Evolutionary conservation across 2,113 vertebrate species (phyloP), one percentile per base, ranked within the genome.

Genomic region (Aspiorhynchus laticeps): DNA sequence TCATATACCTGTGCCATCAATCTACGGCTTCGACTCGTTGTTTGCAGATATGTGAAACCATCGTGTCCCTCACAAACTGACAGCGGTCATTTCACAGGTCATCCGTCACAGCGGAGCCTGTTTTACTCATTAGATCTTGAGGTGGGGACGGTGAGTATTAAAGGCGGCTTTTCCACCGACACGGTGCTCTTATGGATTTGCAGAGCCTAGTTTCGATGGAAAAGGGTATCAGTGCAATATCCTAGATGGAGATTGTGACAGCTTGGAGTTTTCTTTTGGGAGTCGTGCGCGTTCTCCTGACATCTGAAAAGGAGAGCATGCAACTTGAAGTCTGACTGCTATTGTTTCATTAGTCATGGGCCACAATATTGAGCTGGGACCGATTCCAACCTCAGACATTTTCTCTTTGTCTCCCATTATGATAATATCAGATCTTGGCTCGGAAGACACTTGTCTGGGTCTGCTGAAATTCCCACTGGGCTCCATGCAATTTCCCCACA

Each of bases 351-450:
- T 81, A 31, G 88, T 92, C 85, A 21, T 24, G 43, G 65, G 83
- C 88, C 87, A 90, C 87, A 69, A 90, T 88, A 93, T 91, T 90
- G 91, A 87, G 84, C 91, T 88, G 89, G 85, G 90, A 89, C 82
- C 51, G 90, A 79, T 46, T 90, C 89, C 86, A 88, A 84, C 67
- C 90, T 88, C 88, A 88, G 88, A 88, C 41, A 31, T 43, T 31
- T 87, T 41, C 7, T 65, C 53, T 76, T 65, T 85, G 89, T 92
- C 91, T 90, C 89, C 89, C 89, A 88, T 93, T 93, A 91, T 92
- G 86, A 93, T 93, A 87, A 93, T 93, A 87, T 87, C 82, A 87
- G 84, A 85, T 88, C 89, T 89, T 87, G 46, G 87, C 89, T 91
- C 28, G 65, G 17, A 85, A 78, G 88, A 80, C 87, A 87, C 88